Evolutionary conservation across 1,140 invertebrate genomes (phyloP), one percentile per base, ranked within the genome.

Genomic region (Eubasilissa regina): DNA sequence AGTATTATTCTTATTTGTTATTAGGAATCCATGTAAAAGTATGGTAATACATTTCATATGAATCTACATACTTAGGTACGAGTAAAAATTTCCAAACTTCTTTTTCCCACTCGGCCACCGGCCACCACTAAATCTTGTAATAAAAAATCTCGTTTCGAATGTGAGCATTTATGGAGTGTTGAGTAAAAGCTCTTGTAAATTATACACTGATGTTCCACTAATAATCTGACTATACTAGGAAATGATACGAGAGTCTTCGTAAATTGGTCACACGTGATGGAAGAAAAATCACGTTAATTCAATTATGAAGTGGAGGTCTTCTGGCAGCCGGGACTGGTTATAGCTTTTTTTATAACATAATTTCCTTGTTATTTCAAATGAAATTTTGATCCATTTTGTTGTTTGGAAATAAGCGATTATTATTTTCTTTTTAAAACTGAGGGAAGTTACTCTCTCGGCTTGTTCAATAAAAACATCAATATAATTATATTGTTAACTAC

Each of bases 111-210:
- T 35, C 25, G 25, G 25, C 25, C 25, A 35, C 25, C 25, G 6
- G 25, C 25, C 25, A 35, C 25, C 25, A 35, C 25, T 35, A 35
- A 35, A 35, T 35, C 25, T 35, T 35, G 25, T 35, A 58, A 58
- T 58, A 15, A 15, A 6, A 58, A 15, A 58, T 19, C 55, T 13
- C 35, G 25, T 43, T 43, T 64, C 60, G 44, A 45, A 47, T 48
- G 43, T n/a, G 44, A 48, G 44, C 43, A 68, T 68, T 51, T 68
- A 47, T 47, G 8, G n/a, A 45, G 44, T 48, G 44, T 68, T 68
- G 64, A 68, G 64, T 48, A 68, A 68, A 68, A 68, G 64, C 47
- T 68, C 35, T 68, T 68, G 45, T 68, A 68, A 68, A 68, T 68
- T 68, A 68, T 17, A 68, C 4, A 45, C 9, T 19, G 25, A 68